A percentile compares a stretch with the other conserved stretches of the same genome.
phyloP scores from a whole-genome alignment of 2,113 vertebrate genomes.

The Pteruthius melanotis region DNA sequence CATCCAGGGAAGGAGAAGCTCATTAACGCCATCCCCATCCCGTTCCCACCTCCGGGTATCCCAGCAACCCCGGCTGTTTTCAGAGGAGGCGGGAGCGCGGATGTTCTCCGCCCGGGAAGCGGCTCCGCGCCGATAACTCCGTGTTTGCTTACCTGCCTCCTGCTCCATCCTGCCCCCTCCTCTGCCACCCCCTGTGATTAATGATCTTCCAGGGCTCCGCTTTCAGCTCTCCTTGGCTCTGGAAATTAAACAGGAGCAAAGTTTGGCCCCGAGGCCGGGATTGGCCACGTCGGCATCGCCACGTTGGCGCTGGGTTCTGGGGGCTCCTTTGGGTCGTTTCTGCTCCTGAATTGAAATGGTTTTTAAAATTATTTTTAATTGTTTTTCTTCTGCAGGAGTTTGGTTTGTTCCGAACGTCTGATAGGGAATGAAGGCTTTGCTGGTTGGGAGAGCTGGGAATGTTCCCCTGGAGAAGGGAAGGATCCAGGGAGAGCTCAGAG shows the following conservation, averaged over 20 bases:
- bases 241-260: background rate
- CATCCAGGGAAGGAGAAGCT: background rate
- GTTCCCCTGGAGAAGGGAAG: background rate
- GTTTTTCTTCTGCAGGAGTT: background rate
- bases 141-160: slow-evolving; percentile 17
- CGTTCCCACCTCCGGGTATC: background rate
- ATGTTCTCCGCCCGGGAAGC: background rate
- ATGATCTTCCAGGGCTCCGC: background rate
- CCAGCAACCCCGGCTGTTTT: background rate
- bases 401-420: background rate
- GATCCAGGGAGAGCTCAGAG: background rate
- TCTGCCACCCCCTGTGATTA: background rate
- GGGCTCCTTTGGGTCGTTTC: background rate
- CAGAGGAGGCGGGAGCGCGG: background rate
- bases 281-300: fast-evolving
- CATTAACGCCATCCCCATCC: background rate
- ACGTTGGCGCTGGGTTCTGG: fast-evolving
- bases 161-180: background rate
- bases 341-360: background rate
- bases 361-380: too few species aligned
- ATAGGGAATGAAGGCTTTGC: fast-evolving
- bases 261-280: background rate
- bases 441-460: background rate
- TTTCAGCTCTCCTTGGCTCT: background rate
- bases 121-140: background rate